Base-by-base conservation (phyloP, 2,113 vertebrate genomes). In the Peromyscus maniculatus region DNA sequence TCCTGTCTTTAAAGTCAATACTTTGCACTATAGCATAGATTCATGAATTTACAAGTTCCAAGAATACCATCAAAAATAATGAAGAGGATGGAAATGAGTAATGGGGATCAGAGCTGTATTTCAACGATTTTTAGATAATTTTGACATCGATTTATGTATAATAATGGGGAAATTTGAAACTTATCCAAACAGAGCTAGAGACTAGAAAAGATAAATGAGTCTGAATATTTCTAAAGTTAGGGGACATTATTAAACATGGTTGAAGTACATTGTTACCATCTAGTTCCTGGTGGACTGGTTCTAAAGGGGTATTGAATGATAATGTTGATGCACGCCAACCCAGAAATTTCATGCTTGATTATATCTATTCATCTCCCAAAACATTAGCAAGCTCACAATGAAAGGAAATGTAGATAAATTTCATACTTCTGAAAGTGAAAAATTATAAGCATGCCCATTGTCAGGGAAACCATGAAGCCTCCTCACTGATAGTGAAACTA, bases 51-150 rank as follows among this genome's bases (percentile, higher is more conserved):
- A 16, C 77, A 82, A 93, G 24, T 83, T 75, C 75, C 59, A 94
- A 95, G 69, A 80, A 36, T 59, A 87, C 91, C 49, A 80, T 95
- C 96, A 67, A 55, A 92, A 95, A 82, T 74, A 94, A 84, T 72
- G 66, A 84, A 82, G 26, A 82, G 5, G 9, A 1, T 74, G 15
- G 39, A 93, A 92, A 94, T 88, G 79, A 96, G 55, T 79, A 87
- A 90, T 92, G 28, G 19, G 55, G 28, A 72, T 72, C 36, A 92
- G 74, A 78, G 36, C 49, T 10, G 69, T 84, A 88, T 80, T 92
- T 96, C 66, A 88, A 79, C 22, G 62, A 87, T 71, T 87, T 87
- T 88, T 74, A 69, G 75, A 57, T 91, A 94, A 84, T 84, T 92
- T 93, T 91, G n/a, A 9, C 69, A n/a, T 88, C 39, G 7, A 75